Evolutionary conservation across 2,888 invertebrate genomes (phyloP), one percentile per base, ranked within the genome.

Genomic region (Troglohyphantes excavatus): DNA sequence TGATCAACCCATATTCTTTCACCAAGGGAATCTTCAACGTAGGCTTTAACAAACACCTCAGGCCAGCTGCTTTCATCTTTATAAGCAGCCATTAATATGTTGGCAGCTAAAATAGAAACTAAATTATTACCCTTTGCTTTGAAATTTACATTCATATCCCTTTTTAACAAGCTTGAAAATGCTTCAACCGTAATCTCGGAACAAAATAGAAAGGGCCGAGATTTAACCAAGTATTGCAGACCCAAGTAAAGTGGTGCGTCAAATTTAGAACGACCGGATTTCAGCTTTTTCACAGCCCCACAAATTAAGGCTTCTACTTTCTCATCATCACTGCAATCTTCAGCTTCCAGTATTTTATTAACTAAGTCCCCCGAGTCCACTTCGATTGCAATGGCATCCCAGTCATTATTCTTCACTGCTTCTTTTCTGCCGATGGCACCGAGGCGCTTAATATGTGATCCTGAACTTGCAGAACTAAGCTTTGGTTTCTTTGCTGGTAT

Each of bases 1-100:
- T 97, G 96, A 93, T 99, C 99, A 23, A 98, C 97, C 98, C 99
- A 99, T 91, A 97, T 95, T 53, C 98, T 95, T 93, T 99, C 99
- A 65, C 97, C 97, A 0, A 98, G 94, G 0, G 98, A 97, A 94
- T 99, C 99, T 93, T 99, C 99, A 90, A 98, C 96, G 93, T 98
- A 99, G 0, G 97, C 95, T 95, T 97, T 97, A 0, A 98, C 95
- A 94, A 98, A 98, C 83, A 95, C 95, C 93, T 98, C 98, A 0
- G 98, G 98, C 99, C 98, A 99, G 92, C 96, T 96, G 91, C 95
- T 95, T 92, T 96, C 96, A 61, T 98, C 97, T 68, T 92, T 94
- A 93, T 96, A 98, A 0, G 97, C 97, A 91, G 96, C 95, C 93
- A 96, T 95, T 79, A 98, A 94, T 92, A 98, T 95, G 94, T 98